Conservation (phyloP, 1,140 invertebrate species). For the Lepeophtheirus salmonis region DNA sequence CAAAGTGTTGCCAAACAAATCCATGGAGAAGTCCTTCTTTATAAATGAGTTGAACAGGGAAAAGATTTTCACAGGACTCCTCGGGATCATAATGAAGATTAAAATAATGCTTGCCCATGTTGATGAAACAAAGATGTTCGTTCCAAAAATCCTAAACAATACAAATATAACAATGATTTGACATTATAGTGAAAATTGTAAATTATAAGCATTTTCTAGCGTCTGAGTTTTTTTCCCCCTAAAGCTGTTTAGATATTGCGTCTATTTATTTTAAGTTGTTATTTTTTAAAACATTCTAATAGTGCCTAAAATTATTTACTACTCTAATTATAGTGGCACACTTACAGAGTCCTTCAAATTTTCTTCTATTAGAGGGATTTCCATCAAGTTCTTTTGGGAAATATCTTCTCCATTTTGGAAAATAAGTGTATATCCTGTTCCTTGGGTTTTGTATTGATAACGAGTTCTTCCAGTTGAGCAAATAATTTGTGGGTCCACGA, state of each 20-base stretch:
- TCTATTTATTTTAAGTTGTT: too few relatives aligned
- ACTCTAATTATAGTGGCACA: neutral
- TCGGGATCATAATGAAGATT: slow-evolving; percentile 11
- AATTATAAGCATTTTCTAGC: too few relatives aligned
- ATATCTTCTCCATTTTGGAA: slow-evolving; percentile 11
- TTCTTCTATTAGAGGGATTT: neutral
- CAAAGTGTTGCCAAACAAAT: slow-evolving; percentile 17
- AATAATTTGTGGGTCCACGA: slow-evolving; percentile 14
- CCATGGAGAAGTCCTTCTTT: slow-evolving; percentile 7
- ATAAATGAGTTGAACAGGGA: slow-evolving; percentile 12
- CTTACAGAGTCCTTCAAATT: neutral
- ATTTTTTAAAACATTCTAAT: neutral
- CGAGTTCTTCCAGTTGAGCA: slow-evolving; percentile 3
- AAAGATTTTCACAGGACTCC: neutral
- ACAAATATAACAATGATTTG: neutral
- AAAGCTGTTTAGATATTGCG: too few relatives aligned
- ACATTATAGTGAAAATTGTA: too few relatives aligned
- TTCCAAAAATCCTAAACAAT: slow-evolving; percentile 4
- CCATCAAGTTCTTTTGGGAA: neutral
- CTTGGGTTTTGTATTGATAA: slow-evolving; percentile 1
- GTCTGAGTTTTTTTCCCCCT: too few relatives aligned
- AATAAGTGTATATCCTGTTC: slow-evolving; percentile 3
- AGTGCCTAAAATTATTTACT: neutral
- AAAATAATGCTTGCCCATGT: slow-evolving; percentile 17
- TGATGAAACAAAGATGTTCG: slow-evolving; percentile 12